Conservation (phyloP, 2,888 invertebrate species). For the Epistrophe eligans region DNA sequence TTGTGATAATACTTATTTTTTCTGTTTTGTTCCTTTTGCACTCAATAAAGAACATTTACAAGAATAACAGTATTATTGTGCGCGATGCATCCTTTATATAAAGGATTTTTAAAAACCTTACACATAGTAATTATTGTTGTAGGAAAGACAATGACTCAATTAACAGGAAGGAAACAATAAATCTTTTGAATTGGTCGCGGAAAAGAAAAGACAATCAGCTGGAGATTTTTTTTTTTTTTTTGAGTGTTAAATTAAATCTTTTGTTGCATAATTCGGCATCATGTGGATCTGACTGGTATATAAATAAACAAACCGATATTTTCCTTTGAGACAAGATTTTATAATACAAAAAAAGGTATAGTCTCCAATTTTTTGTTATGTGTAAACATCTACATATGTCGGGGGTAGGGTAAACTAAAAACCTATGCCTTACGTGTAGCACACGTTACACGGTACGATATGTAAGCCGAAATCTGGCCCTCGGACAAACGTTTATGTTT, state of each 20-base stretch:
- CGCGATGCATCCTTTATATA: neutral
- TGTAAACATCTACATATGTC: too few species aligned
- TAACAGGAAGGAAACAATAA: neutral
- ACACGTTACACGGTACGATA: too few species aligned
- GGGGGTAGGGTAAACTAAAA: too few species aligned
- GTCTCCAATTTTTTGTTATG: too few species aligned
- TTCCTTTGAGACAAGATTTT: too few species aligned
- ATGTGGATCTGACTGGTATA: too few species aligned
- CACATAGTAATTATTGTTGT: constrained; percentile 5
- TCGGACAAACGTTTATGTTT: too few species aligned
- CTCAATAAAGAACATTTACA: constrained; percentile 40
- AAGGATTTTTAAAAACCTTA: neutral
- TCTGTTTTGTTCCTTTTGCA: neutral
- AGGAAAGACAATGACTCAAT: constrained; percentile 5
- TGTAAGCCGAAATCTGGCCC: too few species aligned
- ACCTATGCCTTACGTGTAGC: too few species aligned
- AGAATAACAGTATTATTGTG: neutral
- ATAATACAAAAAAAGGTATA: too few species aligned
- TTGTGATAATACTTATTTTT: neutral
- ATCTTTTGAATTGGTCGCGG: neutral
- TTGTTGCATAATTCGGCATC: neutral
- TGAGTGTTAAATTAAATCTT: neutral
- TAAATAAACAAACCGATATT: too few species aligned
- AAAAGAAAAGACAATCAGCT: neutral
- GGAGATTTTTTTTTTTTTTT: neutral